phyloP scores from a whole-genome alignment of 1,140 invertebrate species.

The Pseudomyrmex dendroicus region DNA sequence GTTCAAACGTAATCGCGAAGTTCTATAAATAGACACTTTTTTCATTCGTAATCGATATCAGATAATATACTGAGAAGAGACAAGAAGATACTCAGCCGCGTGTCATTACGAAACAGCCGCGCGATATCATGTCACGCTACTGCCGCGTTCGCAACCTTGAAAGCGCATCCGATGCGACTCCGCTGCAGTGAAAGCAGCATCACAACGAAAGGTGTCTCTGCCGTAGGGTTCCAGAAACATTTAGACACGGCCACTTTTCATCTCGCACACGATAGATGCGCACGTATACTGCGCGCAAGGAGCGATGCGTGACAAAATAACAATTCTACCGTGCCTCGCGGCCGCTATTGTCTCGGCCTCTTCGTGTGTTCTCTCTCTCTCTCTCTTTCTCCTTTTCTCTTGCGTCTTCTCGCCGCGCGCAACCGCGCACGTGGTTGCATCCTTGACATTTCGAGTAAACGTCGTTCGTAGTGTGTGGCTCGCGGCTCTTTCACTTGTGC shows the following conservation, averaged over 20 bases:
- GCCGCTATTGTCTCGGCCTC: slow-evolving; percentile 68
- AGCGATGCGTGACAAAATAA: slow-evolving; percentile 75
- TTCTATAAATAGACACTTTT: slow-evolving; percentile 17
- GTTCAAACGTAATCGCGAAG: background rate
- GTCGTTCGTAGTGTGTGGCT: slow-evolving; percentile 48
- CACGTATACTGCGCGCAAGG: background rate
- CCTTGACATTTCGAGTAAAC: slow-evolving; percentile 83
- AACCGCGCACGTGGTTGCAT: slow-evolving; percentile 75
- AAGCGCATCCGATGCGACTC: slow-evolving; percentile 14
- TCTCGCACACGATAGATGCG: slow-evolving; percentile 13
- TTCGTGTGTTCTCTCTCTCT: background rate
- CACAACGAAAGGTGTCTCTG: slow-evolving; percentile 2
- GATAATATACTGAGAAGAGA: background rate
- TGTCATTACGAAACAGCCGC: slow-evolving; percentile 34
- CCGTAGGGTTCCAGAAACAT: slow-evolving; percentile 50
- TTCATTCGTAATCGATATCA: background rate
- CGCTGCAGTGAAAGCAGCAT: slow-evolving; percentile 39
- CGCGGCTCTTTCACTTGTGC: slow-evolving; percentile 81
- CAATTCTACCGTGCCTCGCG: slow-evolving; percentile 69
- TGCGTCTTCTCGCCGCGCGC: slow-evolving; percentile 2
- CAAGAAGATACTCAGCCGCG: slow-evolving; percentile 24
- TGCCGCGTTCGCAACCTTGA: slow-evolving; percentile 48
- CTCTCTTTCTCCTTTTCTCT: background rate
- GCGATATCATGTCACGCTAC: slow-evolving; percentile 18
- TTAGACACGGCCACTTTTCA: slow-evolving; percentile 52